Evolutionary conservation across 2,888 invertebrate genomes (phyloP), one percentile per base, ranked within the genome.

Genomic region (Lampropteryx suffumata): DNA sequence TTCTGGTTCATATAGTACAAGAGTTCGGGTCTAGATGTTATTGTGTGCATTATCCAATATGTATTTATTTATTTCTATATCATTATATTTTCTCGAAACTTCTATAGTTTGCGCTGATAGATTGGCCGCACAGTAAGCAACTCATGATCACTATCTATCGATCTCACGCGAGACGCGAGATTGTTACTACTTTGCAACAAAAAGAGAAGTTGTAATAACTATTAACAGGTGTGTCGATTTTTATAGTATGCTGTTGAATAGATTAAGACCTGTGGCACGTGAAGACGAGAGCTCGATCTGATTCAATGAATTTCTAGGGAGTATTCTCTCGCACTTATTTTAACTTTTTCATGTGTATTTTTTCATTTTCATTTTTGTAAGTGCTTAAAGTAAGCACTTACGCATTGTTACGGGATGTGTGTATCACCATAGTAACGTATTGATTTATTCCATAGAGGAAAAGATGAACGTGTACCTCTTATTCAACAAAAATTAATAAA

Each of bases 121-220:
- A 37, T 24, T 21, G 26, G 32, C 42, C 30, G 17, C 17, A 32
- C 13, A 21, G 36, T 36, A 27, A 35, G 34, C 27, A 26, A 59
- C 72, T 76, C 74, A 73, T 69, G 76, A 79, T 75, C 62, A 59
- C 51, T 70, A 75, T 75, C 73, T 62, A 74, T 72, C 73, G 71
- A 77, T 76, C 71, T 65, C 57, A 61, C 43, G 30, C 42, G 24
- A 42, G 42, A 17, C 17, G 2, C 17, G 17, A 3, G 69, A 82
- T 79, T 67, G 60, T 64, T 64, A 64, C 69, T 69, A 70, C 73
- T 60, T 67, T 61, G 63, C 65, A 57, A 75, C 75, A 57, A 57
- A 57, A 60, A 57, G 37, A 55, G 14, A 37, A 55, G 46, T 43
- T 30, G 41, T 56, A 59, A 60, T 61, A 57, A 59, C 54, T 47